These are phyloP conservation scores for Oreochromis tanganicae DNA, from an alignment of 2,113 vertebrate species.

Conservation along the genomic window DNA sequence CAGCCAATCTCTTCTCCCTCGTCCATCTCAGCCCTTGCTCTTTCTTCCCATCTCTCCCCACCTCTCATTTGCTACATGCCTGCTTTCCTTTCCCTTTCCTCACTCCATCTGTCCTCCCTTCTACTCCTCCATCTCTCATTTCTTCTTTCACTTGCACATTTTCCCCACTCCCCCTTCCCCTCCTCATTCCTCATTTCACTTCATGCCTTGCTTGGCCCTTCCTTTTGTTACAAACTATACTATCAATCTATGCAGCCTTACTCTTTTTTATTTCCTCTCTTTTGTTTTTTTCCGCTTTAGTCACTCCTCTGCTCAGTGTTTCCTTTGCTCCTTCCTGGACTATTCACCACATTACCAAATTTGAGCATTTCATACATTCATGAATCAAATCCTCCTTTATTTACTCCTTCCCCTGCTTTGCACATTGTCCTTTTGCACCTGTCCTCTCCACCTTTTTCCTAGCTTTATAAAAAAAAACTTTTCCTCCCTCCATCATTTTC, in stretches of 20 bases:
- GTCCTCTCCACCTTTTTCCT: not conserved
- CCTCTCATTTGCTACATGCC: constrained; percentile 18
- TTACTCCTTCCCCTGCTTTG: not conserved
- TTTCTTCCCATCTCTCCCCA: constrained; percentile 3
- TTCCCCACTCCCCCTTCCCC: not conserved
- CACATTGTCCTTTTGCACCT: not conserved
- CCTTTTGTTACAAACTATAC: constrained; percentile 12
- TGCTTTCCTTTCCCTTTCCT: constrained; percentile 34
- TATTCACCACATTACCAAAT: not conserved
- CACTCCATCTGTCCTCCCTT: constrained; percentile 51
- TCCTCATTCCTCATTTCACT: not conserved
- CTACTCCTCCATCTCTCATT: constrained; percentile 5
- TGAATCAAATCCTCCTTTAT: not conserved
- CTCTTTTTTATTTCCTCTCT: not conserved
- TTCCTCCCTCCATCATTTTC: not conserved
- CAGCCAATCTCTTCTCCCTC: constrained; percentile 53
- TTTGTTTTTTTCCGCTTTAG: not conserved
- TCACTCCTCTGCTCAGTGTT: not conserved
- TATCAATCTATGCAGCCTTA: not conserved
- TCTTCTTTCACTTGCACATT: not conserved
- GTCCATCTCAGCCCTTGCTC: constrained; percentile 35
- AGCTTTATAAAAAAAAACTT: constrained; percentile 10
- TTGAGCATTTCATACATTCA: not conserved
- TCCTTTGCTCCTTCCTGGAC: not conserved
- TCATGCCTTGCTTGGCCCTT: not conserved